A percentile compares a stretch with the other conserved stretches of the same genome.
Evolutionary conservation across 2,113 vertebrate species (phyloP).

Genomic region (Psophia crepitans): DNA sequence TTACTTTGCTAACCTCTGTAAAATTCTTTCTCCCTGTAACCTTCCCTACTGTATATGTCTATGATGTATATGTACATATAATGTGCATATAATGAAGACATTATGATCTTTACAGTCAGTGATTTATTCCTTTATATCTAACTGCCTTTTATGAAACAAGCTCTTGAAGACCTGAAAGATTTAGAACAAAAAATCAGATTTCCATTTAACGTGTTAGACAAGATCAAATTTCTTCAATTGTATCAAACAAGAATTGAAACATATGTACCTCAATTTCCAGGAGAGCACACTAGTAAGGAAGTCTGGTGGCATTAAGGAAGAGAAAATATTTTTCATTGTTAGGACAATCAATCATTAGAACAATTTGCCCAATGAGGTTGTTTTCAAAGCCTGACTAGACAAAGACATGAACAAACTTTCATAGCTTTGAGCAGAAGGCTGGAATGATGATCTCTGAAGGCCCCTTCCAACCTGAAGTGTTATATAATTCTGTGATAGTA

Average conservation of each 20-base stretch:
- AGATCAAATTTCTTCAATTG: not conserved
- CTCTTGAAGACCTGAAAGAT: not conserved
- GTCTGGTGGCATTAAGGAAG: not conserved
- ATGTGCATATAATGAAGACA: not conserved
- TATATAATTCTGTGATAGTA: not conserved
- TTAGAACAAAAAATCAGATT: not conserved
- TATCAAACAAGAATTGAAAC: not conserved
- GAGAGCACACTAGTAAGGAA: not conserved
- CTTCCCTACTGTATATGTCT: not conserved
- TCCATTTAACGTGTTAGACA: not conserved
- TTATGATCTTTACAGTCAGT: not conserved
- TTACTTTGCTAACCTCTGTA: not conserved
- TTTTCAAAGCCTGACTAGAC: not conserved
- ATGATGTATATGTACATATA: too few species aligned
- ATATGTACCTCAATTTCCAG: not conserved
- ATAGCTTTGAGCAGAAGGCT: not conserved
- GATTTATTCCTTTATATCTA: not conserved
- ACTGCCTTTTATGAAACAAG: not conserved
- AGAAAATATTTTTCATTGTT: not conserved
- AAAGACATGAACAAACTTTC: not conserved
- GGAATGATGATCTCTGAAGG: not conserved
- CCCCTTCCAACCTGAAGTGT: not conserved
- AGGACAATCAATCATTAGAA: not conserved
- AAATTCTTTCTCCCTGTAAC: not conserved
- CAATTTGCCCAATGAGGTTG: not conserved